A percentile compares a stretch with the other conserved stretches of the same genome.
Conservation (phyloP, 2,888 invertebrate species). For the Agriopis marginaria region DNA sequence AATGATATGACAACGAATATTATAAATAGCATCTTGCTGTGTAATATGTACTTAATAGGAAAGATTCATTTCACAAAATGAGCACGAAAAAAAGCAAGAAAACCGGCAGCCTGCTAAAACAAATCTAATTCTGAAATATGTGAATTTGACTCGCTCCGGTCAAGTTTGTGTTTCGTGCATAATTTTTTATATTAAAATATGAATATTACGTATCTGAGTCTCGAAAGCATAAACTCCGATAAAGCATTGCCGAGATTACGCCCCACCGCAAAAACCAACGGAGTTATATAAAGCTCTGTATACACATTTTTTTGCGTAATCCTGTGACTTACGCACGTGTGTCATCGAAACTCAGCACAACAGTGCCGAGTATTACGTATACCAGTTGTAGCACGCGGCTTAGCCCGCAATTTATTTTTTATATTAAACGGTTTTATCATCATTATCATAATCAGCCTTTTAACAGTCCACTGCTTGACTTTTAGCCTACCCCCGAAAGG, state of each 20-base stretch:
- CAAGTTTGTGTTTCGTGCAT: constrained; percentile 1
- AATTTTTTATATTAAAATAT: constrained; percentile 38
- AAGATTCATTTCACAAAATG: no score
- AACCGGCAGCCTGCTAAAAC: no score
- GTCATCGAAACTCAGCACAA: constrained; percentile 47
- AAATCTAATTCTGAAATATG: no score
- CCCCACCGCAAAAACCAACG: constrained; percentile 38
- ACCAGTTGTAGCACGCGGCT: not conserved
- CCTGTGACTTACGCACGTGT: constrained; percentile 52
- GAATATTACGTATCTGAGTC: constrained; percentile 37
- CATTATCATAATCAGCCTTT: no score
- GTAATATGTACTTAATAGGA: no score
- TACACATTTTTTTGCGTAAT: constrained; percentile 48
- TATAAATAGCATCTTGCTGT: no score
- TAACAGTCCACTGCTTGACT: no score
- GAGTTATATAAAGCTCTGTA: constrained; percentile 50
- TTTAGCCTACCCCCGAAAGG: no score
- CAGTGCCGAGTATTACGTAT: not conserved
- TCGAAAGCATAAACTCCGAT: constrained; percentile 46
- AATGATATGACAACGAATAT: no score
- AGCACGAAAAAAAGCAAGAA: no score
- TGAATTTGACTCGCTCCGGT: no score
- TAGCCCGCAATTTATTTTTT: not conserved
- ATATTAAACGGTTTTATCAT: no score
- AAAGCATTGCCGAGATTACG: constrained; percentile 46